Conservation (phyloP, 1,140 invertebrate genomes). For the Drosophila pachea region DNA sequence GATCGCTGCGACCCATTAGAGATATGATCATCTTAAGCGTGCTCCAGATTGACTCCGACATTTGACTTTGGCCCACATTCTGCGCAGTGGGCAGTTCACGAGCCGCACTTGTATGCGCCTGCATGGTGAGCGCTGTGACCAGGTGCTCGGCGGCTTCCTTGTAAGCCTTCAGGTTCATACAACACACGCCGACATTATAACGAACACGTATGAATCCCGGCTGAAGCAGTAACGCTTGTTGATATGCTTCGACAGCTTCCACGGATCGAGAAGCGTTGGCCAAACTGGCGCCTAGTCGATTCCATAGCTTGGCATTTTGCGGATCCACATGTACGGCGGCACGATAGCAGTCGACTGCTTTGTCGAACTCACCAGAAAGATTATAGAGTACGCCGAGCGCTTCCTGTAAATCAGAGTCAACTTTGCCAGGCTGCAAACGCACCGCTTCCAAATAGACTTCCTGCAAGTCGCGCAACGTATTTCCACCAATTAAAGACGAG, state of each 20-base stretch:
- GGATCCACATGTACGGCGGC: constrained; percentile 91
- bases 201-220: constrained; percentile 98
- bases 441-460: constrained; percentile 92
- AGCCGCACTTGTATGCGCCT: constrained; percentile 86
- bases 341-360: constrained; percentile 97
- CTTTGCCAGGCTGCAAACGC: constrained; percentile 85
- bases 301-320: constrained; percentile 97
- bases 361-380: constrained; percentile 95
- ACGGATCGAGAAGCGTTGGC: constrained; percentile 97
- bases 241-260: constrained; percentile 97
- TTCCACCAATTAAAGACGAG: constrained; percentile 65
- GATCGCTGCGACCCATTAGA: constrained; percentile 89
- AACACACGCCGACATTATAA: constrained; percentile 98
- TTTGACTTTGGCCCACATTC: constrained; percentile 81
- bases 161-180: constrained; percentile 96
- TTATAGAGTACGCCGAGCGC: constrained; percentile 97
- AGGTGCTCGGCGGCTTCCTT: constrained; percentile 98
- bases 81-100: constrained; percentile 79
- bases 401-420: constrained; percentile 97
- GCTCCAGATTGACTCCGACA: constrained; percentile 97
- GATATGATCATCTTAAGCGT: constrained; percentile 94
- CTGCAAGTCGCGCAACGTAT: constrained; percentile 83
- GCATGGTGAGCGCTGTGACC: constrained; percentile 94
- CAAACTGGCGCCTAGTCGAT: constrained; percentile 96
- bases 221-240: constrained; percentile 92